Evolutionary conservation across 1,140 invertebrate species (phyloP), one percentile per base, ranked within the genome.

Genomic region (Aradophagus sp.): DNA sequence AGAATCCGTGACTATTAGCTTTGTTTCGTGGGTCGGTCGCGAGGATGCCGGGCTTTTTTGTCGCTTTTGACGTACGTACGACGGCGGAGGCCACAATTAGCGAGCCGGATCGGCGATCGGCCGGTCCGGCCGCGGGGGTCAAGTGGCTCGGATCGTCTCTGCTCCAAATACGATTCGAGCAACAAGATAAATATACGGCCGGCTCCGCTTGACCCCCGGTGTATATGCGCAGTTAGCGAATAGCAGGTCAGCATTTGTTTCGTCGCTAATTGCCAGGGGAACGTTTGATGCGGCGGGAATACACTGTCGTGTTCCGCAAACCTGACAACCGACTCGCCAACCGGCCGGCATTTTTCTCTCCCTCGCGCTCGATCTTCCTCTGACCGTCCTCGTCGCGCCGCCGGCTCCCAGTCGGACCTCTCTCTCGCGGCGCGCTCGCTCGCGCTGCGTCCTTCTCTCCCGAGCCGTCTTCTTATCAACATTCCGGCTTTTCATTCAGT

Each of bases 281-380:
- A 36, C 70, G 55, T 78, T 73, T 78, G 77, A 75, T 68, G 67
- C 62, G 72, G 68, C 66, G 58, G 68, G 61, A 73, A 53, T 48
- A 45, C 47, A 62, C 48, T 45, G 50, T 53, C 53, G 45, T 68
- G 70, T 73, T 66, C 58, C 63, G 61, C 52, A 58, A 73, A 68
- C 62, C 50, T 61, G 48, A 38, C 59, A 41, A 73, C 39, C 47
- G 58, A 34, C 29, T 53, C 20, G 27, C 27, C 47, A 53, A 34
- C 29, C 41, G 15, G 27, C 27, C 26, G 31, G 11, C 23, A 13
- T 53, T 27, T 44, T 27, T 50, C 36, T 7, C 11, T 29, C 27
- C 27, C 11, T 29, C 27, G 6, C 26, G 26, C 15, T 31, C 20
- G 8, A 34, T 55, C 34, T 42, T 17, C 15, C 29, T 59, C 34